Evolutionary conservation across 2,888 invertebrate species (phyloP), one percentile per base, ranked within the genome.

Genomic region (Pilophorus perplexus): DNA sequence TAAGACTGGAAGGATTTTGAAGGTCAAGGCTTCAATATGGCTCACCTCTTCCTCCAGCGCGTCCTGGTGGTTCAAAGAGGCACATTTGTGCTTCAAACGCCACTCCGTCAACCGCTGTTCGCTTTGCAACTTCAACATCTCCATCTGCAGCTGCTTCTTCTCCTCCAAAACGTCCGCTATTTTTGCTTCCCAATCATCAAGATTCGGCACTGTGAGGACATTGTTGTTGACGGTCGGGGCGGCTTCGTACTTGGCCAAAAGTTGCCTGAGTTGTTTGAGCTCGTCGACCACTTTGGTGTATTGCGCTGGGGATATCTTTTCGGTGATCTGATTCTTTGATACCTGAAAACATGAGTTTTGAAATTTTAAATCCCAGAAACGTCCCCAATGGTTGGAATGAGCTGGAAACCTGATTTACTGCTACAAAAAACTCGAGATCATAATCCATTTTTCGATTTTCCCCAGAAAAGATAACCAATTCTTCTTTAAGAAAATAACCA

Each of bases 91-190:
- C 5, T 64, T 55, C 64, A 78, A 77, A 67, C 78, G 74, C 69
- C 76, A 78, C 64, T 75, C 76, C 3, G 77, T 70, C 28, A 78
- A 76, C 69, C 77, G 78, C 64, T 78, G 76, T 2, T 75, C 68
- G 57, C 78, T 78, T 68, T 79, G 78, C 16, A 79, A 70, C 0
- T 74, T 71, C 3, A 79, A 68, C 48, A 78, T 70, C 65, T 77
- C 77, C 16, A 76, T 75, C 64, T 76, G 76, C 12, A 78, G 27
- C 8, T 60, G 46, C 65, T 70, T 74, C 66, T 76, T 77, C 44
- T 72, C 75, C 0, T 72, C 67, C 50, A 73, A 74, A 3, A 78
- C 67, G 0, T 75, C 71, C 2, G 72, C 55, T 27, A 78, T 70
- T 59, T 74, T 75, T 1, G 74, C 71, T 5, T 66, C 68, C 44